A percentile compares a stretch with the other conserved stretches of the same genome.
Evolutionary conservation across 2,113 vertebrate species (phyloP).

Genomic region (Beaufortia kweichowensis): DNA sequence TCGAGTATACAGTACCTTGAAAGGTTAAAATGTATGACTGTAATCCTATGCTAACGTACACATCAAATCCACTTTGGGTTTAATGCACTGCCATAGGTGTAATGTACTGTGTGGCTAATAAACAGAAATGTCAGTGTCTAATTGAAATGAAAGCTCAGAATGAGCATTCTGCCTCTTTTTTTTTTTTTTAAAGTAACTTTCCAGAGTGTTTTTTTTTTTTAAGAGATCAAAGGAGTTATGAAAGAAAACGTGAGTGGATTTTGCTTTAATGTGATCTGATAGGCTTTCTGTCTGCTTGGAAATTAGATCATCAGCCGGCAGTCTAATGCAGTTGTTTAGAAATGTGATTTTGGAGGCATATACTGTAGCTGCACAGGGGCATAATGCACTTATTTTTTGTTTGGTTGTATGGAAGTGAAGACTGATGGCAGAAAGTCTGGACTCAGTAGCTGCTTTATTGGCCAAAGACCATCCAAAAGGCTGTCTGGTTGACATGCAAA

Average conservation of each 20-base stretch:
- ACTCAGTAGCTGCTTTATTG: no score
- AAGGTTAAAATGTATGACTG: no score
- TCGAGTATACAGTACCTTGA: no score
- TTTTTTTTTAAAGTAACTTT: neutral
- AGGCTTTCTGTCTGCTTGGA: conserved; percentile 19
- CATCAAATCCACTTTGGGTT: no score
- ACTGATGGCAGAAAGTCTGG: no score
- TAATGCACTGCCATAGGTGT: conserved; percentile 53
- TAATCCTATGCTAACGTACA: no score
- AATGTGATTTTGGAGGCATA: conserved; percentile 22
- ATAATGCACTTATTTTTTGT: no score
- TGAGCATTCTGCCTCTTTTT: conserved; percentile 17
- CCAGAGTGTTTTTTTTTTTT: conserved; percentile 13
- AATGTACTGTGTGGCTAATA: conserved; percentile 57
- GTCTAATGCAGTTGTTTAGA: conserved; percentile 7
- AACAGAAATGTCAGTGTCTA: conserved; percentile 64
- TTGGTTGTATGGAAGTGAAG: no score
- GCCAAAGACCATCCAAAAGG: no score
- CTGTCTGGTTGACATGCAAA: no score
- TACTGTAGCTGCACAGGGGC: no score
- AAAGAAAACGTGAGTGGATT: neutral
- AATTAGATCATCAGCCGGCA: conserved; percentile 11
- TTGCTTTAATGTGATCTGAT: conserved; percentile 12
- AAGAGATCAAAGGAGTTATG: neutral
- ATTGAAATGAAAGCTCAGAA: conserved; percentile 59